Evolutionary conservation across 2,888 invertebrate species (phyloP).

Genomic region (Polietes domitor): DNA sequence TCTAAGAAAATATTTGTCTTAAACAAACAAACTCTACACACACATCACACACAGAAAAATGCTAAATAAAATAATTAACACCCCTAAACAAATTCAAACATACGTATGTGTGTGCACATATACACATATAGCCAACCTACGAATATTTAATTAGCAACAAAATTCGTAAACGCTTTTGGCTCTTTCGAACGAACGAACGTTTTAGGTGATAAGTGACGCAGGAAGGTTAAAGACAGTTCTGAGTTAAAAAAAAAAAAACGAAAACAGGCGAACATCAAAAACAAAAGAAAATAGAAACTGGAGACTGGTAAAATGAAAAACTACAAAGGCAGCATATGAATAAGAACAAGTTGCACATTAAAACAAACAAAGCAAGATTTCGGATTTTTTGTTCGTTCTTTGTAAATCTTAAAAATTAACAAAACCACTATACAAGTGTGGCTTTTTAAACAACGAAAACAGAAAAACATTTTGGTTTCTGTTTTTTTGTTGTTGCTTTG

Average conservation of each 20-base stretch:
- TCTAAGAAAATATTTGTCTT: slow-evolving; percentile 36
- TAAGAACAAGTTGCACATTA: not conserved
- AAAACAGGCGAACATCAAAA: not conserved
- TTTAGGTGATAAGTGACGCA: slow-evolving; percentile 26
- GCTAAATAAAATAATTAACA: slow-evolving; percentile 58
- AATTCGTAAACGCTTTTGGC: not conserved
- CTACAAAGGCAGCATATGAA: not conserved
- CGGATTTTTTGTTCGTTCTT: not conserved
- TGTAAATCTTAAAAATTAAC: slow-evolving; percentile 17
- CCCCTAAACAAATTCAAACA: slow-evolving; percentile 50
- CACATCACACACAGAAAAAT: not conserved
- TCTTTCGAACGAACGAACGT: not conserved
- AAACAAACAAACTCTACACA: slow-evolving; percentile 21
- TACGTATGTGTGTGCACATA: not conserved
- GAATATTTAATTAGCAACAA: slow-evolving; percentile 54
- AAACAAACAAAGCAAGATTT: not conserved
- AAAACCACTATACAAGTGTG: not conserved
- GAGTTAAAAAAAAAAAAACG: not conserved
- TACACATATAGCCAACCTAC: slow-evolving; percentile 10
- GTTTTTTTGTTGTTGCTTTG: slow-evolving; percentile 24
- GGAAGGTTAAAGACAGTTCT: slow-evolving; percentile 3
- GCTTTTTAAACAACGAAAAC: slow-evolving; percentile 15
- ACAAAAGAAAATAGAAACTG: not conserved
- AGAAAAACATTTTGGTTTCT: slow-evolving; percentile 9
- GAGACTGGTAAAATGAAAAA: not conserved